Conservation (phyloP, 2,888 invertebrate species). For the Leptinotarsa haldemani region DNA sequence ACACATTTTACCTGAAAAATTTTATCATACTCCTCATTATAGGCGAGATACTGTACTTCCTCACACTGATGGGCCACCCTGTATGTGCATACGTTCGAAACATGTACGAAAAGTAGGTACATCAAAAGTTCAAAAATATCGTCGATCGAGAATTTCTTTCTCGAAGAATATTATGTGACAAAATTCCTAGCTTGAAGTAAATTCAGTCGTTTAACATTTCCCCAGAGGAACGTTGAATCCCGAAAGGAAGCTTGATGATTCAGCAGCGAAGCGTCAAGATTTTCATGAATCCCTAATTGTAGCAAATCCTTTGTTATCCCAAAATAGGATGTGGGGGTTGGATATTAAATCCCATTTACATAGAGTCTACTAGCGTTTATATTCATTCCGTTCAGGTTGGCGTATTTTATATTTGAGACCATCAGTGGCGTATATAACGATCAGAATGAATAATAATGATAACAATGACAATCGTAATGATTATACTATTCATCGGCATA, state of each 20-base stretch:
- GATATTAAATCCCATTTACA: conserved; percentile 4
- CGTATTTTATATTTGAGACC: neutral
- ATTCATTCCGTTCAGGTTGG: neutral
- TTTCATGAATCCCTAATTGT: conserved; percentile 12
- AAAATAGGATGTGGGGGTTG: neutral
- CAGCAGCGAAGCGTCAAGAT: conserved; percentile 8
- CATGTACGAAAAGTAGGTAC: no score
- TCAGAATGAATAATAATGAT: neutral
- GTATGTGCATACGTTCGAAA: no score
- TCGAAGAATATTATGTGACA: neutral
- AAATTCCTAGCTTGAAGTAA: neutral
- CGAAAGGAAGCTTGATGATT: neutral
- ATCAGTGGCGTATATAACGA: neutral
- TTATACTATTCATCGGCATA: no score
- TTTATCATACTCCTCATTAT: no score
- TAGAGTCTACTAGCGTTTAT: neutral
- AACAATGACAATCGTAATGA: no score
- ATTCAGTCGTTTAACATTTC: neutral
- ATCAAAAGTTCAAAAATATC: neutral
- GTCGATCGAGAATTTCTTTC: neutral
- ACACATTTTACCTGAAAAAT: no score
- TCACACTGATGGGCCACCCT: no score
- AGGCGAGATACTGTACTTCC: no score
- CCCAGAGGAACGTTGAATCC: neutral
- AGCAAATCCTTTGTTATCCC: conserved; percentile 6